Conservation (phyloP, 1,140 invertebrate genomes). For the Drosophila subobscura region DNA sequence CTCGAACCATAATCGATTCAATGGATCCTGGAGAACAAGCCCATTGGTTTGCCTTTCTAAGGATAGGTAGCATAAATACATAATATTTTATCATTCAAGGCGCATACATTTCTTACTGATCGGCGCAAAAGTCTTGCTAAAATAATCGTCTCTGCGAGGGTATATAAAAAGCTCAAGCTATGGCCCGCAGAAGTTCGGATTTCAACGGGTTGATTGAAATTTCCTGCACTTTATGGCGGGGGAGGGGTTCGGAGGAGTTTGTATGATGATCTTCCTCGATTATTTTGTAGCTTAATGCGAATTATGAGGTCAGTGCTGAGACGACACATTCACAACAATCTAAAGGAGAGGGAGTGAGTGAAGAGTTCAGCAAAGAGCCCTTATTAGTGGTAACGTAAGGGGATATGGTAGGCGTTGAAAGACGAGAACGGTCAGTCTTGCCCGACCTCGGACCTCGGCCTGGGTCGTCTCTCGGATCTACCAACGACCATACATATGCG, state of each 20-base stretch:
- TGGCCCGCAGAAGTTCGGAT: conserved; percentile 25
- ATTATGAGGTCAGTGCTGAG: conserved; percentile 67
- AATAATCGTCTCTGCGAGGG: background rate
- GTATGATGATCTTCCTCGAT: conserved; percentile 16
- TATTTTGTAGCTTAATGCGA: conserved; percentile 55
- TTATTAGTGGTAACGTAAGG: conserved; percentile 70
- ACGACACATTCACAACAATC: conserved; percentile 7
- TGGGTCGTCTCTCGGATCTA: conserved; percentile 17
- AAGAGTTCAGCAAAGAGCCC: conserved; percentile 44
- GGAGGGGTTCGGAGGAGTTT: conserved; percentile 9
- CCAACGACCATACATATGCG: conserved; percentile 28
- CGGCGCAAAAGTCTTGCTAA: no score
- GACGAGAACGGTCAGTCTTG: conserved; percentile 20
- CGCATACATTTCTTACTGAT: no score
- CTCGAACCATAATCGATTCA: no score
- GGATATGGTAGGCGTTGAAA: conserved; percentile 61
- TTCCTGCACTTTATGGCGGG: conserved; percentile 48
- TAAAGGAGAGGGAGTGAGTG: conserved; percentile 8
- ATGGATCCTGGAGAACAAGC: no score
- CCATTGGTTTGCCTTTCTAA: no score
- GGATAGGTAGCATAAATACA: no score
- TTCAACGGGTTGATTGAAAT: conserved; percentile 64
- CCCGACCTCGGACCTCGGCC: conserved; percentile 13
- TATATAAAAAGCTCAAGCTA: conserved; percentile 1
- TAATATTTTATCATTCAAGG: no score